A percentile compares a stretch with the other conserved stretches of the same genome.
These are phyloP conservation scores for Characodon lateralis DNA, from an alignment of 2,797 vertebrate species.

Conservation along the genomic window DNA sequence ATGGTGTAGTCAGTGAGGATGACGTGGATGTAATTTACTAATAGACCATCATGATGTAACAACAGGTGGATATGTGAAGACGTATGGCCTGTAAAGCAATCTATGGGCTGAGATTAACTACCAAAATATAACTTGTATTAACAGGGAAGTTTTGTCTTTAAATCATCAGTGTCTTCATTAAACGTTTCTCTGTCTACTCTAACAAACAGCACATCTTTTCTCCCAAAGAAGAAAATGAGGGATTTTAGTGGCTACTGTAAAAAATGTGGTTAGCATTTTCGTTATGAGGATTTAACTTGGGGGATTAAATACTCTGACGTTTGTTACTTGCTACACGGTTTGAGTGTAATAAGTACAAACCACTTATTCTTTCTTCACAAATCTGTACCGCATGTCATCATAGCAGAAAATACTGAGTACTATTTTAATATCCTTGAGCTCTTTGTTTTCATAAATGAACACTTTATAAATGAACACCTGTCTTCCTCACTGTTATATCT, in stretches of 20 bases:
- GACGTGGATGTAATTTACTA: constrained; percentile 33
- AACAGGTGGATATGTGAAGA: constrained; percentile 28
- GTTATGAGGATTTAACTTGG: background rate
- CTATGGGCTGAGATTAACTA: constrained; percentile 3
- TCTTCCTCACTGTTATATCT: constrained; percentile 1
- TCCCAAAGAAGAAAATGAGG: background rate
- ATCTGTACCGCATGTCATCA: background rate
- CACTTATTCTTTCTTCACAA: constrained; percentile 1
- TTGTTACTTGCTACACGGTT: background rate
- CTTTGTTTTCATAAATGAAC: constrained; percentile 4
- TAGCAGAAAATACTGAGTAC: background rate
- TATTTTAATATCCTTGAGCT: background rate
- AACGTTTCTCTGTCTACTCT: background rate
- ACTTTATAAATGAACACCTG: background rate
- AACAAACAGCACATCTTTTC: background rate
- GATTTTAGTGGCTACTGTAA: background rate
- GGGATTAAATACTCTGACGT: background rate
- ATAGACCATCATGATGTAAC: constrained; percentile 39
- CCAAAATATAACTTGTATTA: background rate
- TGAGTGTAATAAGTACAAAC: background rate
- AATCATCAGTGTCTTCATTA: background rate
- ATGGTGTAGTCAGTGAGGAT: constrained; percentile 6
- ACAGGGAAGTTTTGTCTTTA: background rate
- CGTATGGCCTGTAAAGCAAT: constrained; percentile 23
- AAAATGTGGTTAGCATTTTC: background rate